Base-by-base conservation (phyloP, 37 sponge, comb jelly and placozoan genomes). In the Eunapius fragilis region DNA sequence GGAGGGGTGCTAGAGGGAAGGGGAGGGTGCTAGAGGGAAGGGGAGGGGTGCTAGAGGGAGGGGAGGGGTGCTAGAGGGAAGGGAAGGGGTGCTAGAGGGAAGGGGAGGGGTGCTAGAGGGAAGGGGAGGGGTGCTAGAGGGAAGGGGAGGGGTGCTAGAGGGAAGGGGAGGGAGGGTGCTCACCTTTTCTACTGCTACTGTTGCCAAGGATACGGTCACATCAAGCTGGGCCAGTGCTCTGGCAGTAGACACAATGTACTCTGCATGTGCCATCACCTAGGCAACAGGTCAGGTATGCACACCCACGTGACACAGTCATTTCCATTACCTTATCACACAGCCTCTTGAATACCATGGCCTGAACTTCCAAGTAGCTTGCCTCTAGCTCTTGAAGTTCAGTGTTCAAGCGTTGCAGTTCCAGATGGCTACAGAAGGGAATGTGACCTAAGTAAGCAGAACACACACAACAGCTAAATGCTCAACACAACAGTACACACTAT, bases 371-470 rank as follows among this genome's bases (percentile, higher is more conserved):
- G 35, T 89, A 84, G 9, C 37, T 17, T 0, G 69, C 31, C 80
- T 89, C 83, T 25, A 93, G 80, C 0, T 23, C 30, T 13, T 80
- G 75, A 37, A 86, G 71, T 67, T 93, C 80, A 0, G 87, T 74
- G 38, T 93, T 93, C 50, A 93, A 35, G 48, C 73, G 74, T 82
- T 93, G 91, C n/a, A 93, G 85, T 34, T 89, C 84, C 25, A 80
- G 17, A 69, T 82, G 83, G 68, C 93, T 93, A 27, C 7, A 67
- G 25, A 37, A 27, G 82, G 34, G 70, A 26, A 31, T 0, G 0
- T 17, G 35, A n/a, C 35, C 41, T 49, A 34, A 24, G 48, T 67
- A 78, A 26, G 27, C 38, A 37, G n/a, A 13, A 78, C 78, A 78
- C 25, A 47, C 50, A 47, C 79, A 78, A 25, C 25, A 26, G 38